A percentile compares a stretch with the other conserved stretches of the same genome.
These are phyloP conservation scores for Fragum fragum DNA, from an alignment of 2,888 invertebrate species.

Conservation along the genomic window DNA sequence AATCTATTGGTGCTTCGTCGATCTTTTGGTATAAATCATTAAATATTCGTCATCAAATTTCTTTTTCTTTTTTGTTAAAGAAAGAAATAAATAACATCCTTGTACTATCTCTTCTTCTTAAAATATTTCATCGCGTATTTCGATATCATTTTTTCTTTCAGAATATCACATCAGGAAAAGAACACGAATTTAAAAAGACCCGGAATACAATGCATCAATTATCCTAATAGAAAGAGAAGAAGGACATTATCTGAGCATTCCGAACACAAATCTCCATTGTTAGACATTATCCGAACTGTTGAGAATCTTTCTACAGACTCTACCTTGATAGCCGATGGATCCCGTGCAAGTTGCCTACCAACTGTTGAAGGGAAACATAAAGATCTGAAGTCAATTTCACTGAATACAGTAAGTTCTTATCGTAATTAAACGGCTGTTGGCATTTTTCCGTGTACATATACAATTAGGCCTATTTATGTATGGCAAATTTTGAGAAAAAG, in stretches of 20 bases:
- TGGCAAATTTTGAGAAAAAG: no score
- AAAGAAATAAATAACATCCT: no score
- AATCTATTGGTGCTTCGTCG: no score
- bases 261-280: background rate
- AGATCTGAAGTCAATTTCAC: constrained; percentile 82
- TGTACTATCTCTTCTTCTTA: no score
- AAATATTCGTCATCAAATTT: no score
- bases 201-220: background rate
- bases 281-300: constrained; percentile 34
- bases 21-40: no score
- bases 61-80: no score
- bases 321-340: constrained; percentile 57
- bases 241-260: constrained; percentile 3
- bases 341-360: constrained; percentile 75
- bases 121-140: no score
- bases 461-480: no score
- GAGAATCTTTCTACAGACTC: constrained; percentile 52
- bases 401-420: constrained; percentile 75
- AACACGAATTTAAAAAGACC: background rate
- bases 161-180: background rate
- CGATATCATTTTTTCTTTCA: background rate
- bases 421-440: no score
- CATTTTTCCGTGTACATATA: no score
- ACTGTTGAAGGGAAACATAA: constrained; percentile 76
- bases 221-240: background rate